These are phyloP conservation scores for Tachypleus tridentatus DNA, from an alignment of 1,140 invertebrate genomes.

Conservation along the genomic window DNA sequence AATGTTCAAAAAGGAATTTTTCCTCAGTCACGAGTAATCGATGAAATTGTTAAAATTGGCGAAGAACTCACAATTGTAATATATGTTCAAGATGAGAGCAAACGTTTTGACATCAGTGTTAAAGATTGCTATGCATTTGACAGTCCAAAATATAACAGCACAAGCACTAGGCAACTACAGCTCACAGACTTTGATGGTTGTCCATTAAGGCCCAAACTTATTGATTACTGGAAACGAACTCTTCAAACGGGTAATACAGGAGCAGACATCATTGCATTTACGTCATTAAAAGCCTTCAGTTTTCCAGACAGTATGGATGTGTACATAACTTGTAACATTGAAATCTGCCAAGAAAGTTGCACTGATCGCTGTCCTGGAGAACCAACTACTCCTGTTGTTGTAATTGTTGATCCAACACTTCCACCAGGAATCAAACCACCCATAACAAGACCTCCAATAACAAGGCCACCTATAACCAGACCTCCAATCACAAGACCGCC, in stretches of 20 bases:
- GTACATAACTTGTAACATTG: constrained; percentile 68
- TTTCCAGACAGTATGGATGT: constrained; percentile 79
- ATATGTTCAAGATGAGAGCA: constrained; percentile 56
- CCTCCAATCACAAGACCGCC: too few relatives aligned
- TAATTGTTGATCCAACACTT: too few relatives aligned
- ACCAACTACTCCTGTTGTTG: too few relatives aligned
- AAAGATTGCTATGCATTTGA: constrained; percentile 64
- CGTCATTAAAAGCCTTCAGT: constrained; percentile 73
- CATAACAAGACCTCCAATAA: too few relatives aligned
- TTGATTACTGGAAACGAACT: constrained; percentile 61
- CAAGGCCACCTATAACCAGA: too few relatives aligned
- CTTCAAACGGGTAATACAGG: constrained; percentile 58
- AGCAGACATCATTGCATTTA: constrained; percentile 61
- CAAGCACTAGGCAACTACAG: constrained; percentile 42
- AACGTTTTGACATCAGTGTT: constrained; percentile 52
- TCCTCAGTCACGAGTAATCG: constrained; percentile 58
- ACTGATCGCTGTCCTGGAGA: constrained; percentile 13
- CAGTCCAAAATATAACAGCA: constrained; percentile 30
- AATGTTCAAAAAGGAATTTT: constrained; percentile 64
- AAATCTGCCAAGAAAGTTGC: constrained; percentile 52
- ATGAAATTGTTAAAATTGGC: constrained; percentile 67
- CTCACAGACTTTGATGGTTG: constrained; percentile 60
- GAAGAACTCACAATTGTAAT: constrained; percentile 70
- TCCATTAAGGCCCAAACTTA: constrained; percentile 56
- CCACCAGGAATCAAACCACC: too few relatives aligned